Base-by-base conservation (phyloP, 2,888 invertebrate genomes). In the Trachelus troglodyta region DNA sequence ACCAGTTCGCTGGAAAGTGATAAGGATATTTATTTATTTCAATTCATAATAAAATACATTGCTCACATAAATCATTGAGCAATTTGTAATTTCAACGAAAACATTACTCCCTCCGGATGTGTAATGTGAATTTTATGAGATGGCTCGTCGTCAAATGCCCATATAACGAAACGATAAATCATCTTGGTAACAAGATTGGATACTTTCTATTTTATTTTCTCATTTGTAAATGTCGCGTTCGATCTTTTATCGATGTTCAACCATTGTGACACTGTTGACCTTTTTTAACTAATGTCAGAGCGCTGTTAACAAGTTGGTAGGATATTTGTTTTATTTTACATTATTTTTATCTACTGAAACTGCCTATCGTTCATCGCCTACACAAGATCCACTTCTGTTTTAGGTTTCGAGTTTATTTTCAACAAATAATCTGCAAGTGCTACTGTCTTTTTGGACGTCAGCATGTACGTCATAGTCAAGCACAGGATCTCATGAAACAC, bases 391-490 rank as follows among this genome's bases (percentile, higher is more conserved):
- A 15, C 1, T 12, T 30, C 12, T 78, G 33, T 84, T 84, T 69
- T 86, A 92, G 92, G 80, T 92, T 92, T 84, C 89, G 92, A 71
- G 84, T 90, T 34, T 92, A 92, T 80, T 92, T 92, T 81, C 89
- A 90, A 79, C 85, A 89, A 77, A 85, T 91, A 76, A 87, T 92
- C 56, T 91, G 91, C 79, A 87, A 86, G 75, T 91, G 89, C 79
- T 89, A 87, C 80, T 88, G 86, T 82, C 75, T 94, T 94, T 86
- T 93, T 92, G 94, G 94, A 94, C 84, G 92, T 86, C n/a, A 91
- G 89, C 75, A 94, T 87, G 84, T 94, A 92, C 23, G 94, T 84
- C 75, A 88, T 87, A 69, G 94, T 93, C 79, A 94, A 86, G 75
- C 91, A 75, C 87, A 86, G 77, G 86, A 87, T 80, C 81, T 87